Evolutionary conservation across 1,140 invertebrate species (phyloP).

Genomic region (Aphaenogaster ashmeadi): DNA sequence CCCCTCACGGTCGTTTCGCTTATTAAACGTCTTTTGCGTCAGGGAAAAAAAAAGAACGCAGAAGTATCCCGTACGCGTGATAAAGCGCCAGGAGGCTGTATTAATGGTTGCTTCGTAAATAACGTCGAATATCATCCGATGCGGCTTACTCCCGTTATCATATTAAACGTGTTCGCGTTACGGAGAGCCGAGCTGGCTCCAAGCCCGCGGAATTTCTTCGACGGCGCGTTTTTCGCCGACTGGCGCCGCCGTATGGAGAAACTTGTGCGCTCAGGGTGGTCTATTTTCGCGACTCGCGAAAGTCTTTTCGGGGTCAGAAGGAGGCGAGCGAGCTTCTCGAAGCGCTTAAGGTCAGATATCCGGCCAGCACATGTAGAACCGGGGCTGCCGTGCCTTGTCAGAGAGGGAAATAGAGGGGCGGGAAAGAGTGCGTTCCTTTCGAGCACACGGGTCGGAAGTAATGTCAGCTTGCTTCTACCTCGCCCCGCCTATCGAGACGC

Average conservation of each 20-base stretch:
- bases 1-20: not conserved
- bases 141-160: not conserved
- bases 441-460: conserved; percentile 15
- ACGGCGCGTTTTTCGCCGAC: not conserved
- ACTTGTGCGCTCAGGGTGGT: conserved; percentile 33
- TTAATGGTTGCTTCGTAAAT: conserved; percentile 21
- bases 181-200: not conserved
- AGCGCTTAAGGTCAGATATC: conserved; percentile 57
- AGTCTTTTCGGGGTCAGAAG: conserved; percentile 52
- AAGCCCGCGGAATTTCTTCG: conserved; percentile 23
- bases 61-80: not conserved
- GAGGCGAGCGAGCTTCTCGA: conserved; percentile 12
- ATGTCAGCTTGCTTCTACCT: conserved; percentile 19
- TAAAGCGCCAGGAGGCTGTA: conserved; percentile 11
- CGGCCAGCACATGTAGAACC: conserved; percentile 58
- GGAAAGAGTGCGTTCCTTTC: not conserved
- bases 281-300: conserved; percentile 70
- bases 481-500: not conserved
- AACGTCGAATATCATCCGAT: not conserved
- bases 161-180: not conserved
- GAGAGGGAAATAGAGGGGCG: not conserved
- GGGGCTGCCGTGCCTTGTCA: not conserved
- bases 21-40: conserved; percentile 30
- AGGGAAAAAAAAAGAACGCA: conserved; percentile 11
- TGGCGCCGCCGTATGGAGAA: not conserved